These are phyloP conservation scores for Aleiodes alternator DNA, from an alignment of 2,888 invertebrate species.

Conservation along the genomic window DNA sequence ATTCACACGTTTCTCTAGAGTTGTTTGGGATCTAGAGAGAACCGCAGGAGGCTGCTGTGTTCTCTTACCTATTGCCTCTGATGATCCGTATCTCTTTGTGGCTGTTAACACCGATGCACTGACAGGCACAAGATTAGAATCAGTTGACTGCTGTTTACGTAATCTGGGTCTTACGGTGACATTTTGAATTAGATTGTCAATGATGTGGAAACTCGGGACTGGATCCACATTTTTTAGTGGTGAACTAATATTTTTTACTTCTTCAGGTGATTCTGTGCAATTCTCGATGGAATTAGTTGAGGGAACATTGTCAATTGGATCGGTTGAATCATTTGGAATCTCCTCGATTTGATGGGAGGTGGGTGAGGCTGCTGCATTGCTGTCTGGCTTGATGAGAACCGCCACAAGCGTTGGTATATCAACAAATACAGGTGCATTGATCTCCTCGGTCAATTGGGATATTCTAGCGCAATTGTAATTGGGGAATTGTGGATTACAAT, in stretches of 20 bases:
- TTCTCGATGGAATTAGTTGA: neutral
- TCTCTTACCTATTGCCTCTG: constrained; percentile 60
- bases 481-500: constrained; percentile 37
- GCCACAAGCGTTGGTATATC: constrained; percentile 69
- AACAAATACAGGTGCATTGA: constrained; percentile 65
- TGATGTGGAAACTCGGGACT: constrained; percentile 20
- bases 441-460: constrained; percentile 59
- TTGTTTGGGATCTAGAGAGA: constrained; percentile 60
- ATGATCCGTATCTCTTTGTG: constrained; percentile 64
- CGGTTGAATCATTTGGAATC: constrained; percentile 60
- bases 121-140: constrained; percentile 44
- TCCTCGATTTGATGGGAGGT: constrained; percentile 65
- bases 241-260: neutral
- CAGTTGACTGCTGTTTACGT: constrained; percentile 63
- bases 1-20: constrained; percentile 57
- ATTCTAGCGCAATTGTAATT: constrained; percentile 60
- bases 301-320: constrained; percentile 54
- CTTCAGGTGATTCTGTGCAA: neutral
- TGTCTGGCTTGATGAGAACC: constrained; percentile 68
- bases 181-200: neutral
- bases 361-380: constrained; percentile 53
- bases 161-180: constrained; percentile 52
- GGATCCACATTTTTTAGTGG: neutral
- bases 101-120: constrained; percentile 54
- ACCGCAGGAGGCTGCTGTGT: constrained; percentile 48